Percentiles rank a stretch among this genome's conserved stretches.
Evolutionary conservation across 2,888 invertebrate species (phyloP).

Genomic region (Meteorus colon): DNA sequence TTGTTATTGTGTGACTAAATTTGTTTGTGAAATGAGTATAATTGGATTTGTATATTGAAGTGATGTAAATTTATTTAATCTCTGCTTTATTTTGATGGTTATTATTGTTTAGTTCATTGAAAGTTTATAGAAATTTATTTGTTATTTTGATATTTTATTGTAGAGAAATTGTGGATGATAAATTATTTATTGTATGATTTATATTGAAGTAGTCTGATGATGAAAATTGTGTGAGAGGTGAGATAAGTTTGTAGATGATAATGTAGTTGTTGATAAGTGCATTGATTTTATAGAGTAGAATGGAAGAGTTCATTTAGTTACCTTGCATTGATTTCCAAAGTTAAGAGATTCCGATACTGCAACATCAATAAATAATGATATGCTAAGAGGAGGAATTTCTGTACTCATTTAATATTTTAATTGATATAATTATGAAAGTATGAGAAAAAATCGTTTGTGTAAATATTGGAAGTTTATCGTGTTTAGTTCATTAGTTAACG

Average conservation of each 20-base stretch:
- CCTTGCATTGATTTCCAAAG: no score
- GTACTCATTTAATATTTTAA: no score
- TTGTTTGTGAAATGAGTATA: not conserved
- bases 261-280: slow-evolving; percentile 49
- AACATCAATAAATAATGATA: no score
- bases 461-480: not conserved
- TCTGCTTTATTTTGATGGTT: not conserved
- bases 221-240: slow-evolving; percentile 27
- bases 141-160: not conserved
- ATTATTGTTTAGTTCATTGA: not conserved
- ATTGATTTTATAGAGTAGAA: slow-evolving; percentile 46
- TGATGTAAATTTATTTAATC: not conserved
- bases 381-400: no score
- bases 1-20: slow-evolving; percentile 12
- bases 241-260: slow-evolving; percentile 49
- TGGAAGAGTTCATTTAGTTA: slow-evolving; percentile 36
- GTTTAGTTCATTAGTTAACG: slow-evolving; percentile 5
- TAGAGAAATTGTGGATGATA: not conserved
- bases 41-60: not conserved
- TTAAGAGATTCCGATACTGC: no score
- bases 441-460: not conserved
- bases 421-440: not conserved
- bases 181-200: slow-evolving; percentile 35
- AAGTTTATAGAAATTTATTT: not conserved
- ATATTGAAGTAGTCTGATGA: slow-evolving; percentile 25